Percentiles rank a stretch among this genome's conserved stretches.
Conservation (phyloP, 2,888 invertebrate species). For the Ichneumoninae sp. region DNA sequence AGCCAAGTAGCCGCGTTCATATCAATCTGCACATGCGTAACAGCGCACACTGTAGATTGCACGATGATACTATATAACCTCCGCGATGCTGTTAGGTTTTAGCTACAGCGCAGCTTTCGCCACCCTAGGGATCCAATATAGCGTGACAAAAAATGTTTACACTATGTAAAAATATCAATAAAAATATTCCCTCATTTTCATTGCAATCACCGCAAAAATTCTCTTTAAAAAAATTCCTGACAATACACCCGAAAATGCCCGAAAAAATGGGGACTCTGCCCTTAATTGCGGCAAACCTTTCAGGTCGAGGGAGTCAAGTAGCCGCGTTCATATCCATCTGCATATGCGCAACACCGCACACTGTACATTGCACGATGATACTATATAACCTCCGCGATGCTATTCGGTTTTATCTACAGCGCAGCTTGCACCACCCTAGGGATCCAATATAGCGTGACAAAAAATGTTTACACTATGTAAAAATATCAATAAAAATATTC, state of each 20-base stretch:
- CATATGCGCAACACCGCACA: background rate
- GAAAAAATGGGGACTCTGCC: too few relatives aligned
- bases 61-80: background rate
- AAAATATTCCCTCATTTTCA: too few relatives aligned
- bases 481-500: too few relatives aligned
- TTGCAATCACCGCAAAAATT: too few relatives aligned
- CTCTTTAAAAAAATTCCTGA: too few relatives aligned
- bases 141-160: too few relatives aligned
- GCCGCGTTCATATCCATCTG: background rate
- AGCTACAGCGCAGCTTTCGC: background rate
- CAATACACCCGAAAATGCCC: too few relatives aligned
- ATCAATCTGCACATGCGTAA: background rate
- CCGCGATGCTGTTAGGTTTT: conserved; percentile 22
- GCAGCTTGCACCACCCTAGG: too few relatives aligned
- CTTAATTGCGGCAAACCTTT: background rate
- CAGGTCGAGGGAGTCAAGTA: background rate
- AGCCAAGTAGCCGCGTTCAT: background rate
- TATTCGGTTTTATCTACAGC: conserved; percentile 17
- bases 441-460: too few relatives aligned
- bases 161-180: too few relatives aligned
- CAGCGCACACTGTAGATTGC: background rate
- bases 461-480: too few relatives aligned
- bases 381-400: background rate
- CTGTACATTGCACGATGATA: background rate
- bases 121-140: too few relatives aligned